Evolutionary conservation across 2,888 invertebrate genomes (phyloP), one percentile per base, ranked within the genome.

Genomic region (Cremastinae sp.): DNA sequence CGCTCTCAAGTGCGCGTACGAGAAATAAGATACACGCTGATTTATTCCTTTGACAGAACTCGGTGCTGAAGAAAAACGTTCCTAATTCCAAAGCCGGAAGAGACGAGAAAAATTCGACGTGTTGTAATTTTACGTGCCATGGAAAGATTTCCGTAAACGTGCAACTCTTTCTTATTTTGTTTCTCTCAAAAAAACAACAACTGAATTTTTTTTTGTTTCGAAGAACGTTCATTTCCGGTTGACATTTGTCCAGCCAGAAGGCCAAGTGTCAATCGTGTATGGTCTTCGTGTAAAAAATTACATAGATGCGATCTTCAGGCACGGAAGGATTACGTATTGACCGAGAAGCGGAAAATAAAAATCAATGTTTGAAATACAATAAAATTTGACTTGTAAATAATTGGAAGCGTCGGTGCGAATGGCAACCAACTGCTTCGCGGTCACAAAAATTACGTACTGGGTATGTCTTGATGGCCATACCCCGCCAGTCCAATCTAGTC

Each of bases 381-480:
- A 5, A 41, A n/a, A n/a, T n/a, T n/a, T n/a, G n/a, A n/a, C n/a
- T n/a, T n/a, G n/a, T n/a, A 22, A n/a, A 35, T 4, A 39, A 49
- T 43, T 49, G 90, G 92, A 91, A 91, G 93, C 94, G 94, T 92
- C 93, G 92, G 93, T 93, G 94, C 92, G 85, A 91, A 80, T 88
- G 93, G 92, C 94, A 93, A 91, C 93, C 92, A 94, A 94, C 94
- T 92, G 93, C 94, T 93, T 92, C 93, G 86, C 91, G 79, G 77
- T 83, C 81, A 84, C 90, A 95, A 95, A 95, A 94, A 95, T 95
- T 93, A 92, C 83, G 94, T 95, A 94, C 93, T 94, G 94, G 91
- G 94, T 95, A 95, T 95, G 94, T 95, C 94, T 95, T 94, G 95
- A 95, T 95, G 89, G 90, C 94, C 95, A 95, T 95, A 95, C 95